Evolutionary conservation across 2,113 vertebrate genomes (phyloP).

Genomic region (Eurypyga helias): DNA sequence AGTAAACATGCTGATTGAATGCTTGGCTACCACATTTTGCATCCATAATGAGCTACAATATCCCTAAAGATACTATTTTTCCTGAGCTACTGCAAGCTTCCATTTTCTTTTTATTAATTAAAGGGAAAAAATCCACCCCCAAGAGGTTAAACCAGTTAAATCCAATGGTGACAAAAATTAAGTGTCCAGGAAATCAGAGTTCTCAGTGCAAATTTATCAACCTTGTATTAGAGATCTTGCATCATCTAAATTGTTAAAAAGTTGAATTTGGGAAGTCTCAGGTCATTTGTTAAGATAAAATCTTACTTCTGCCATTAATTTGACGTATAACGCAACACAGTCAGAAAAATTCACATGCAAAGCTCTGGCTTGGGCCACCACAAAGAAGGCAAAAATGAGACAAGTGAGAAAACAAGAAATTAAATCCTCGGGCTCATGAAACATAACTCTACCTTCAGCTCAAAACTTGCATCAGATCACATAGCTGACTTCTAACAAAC

Average conservation of each 20-base stretch:
- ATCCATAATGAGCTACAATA: neutral
- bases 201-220: neutral
- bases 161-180: neutral
- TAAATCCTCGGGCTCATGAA: neutral
- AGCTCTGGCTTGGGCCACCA: neutral
- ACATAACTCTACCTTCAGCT: neutral
- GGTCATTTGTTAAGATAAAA: neutral
- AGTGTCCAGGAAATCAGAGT: neutral
- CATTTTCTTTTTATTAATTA: neutral
- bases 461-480: neutral
- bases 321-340: neutral
- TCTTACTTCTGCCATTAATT: neutral
- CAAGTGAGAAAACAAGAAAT: neutral
- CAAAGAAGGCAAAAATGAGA: neutral
- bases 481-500: neutral
- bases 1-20: fast-evolving
- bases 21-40: neutral
- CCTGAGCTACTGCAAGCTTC: neutral
- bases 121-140: neutral
- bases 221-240: neutral
- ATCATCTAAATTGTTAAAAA: neutral
- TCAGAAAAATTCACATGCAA: neutral
- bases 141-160: neutral
- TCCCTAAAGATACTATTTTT: neutral
- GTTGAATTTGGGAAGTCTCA: neutral